Percentiles rank a stretch among this genome's conserved stretches.
These are phyloP conservation scores for Cuculus canorus DNA, from an alignment of 2,797 vertebrate species.

Conservation along the genomic window DNA sequence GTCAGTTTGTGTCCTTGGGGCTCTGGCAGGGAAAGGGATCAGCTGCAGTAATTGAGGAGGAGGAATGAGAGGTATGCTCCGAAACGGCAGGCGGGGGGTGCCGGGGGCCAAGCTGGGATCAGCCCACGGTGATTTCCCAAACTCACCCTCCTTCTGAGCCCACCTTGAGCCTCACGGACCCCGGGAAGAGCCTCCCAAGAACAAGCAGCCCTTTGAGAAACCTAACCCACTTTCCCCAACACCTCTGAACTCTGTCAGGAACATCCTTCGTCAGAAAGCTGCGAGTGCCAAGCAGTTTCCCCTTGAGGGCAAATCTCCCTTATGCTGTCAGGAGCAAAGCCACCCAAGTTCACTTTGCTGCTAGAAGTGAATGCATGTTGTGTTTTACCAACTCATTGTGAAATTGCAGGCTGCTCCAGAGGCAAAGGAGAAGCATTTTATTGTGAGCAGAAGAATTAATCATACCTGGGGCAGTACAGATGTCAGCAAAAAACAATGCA, in stretches of 20 bases:
- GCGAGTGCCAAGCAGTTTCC: not conserved
- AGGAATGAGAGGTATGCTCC: constrained; percentile 57
- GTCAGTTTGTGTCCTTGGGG: constrained; percentile 42
- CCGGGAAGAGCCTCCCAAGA: constrained; percentile 8
- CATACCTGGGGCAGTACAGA: constrained; percentile 67
- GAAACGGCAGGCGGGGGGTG: fast-evolving
- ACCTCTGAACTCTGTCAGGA: constrained; percentile 63
- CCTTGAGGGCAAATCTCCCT: constrained; percentile 59
- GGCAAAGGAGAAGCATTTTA: constrained; percentile 68
- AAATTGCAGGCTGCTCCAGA: constrained; percentile 60
- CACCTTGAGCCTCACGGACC: not conserved
- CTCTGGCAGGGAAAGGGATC: not conserved
- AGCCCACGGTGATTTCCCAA: not conserved
- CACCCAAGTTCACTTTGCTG: constrained; percentile 26
- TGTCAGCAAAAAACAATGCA: constrained; percentile 69
- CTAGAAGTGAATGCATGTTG: constrained; percentile 51
- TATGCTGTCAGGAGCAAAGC: constrained; percentile 39
- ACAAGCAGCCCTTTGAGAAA: constrained; percentile 58
- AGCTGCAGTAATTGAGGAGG: constrained; percentile 41
- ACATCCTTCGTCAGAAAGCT: constrained; percentile 38
- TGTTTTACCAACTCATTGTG: constrained; percentile 65
- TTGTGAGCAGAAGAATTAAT: constrained; percentile 71
- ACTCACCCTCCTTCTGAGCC: not conserved
- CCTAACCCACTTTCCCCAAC: constrained; percentile 56
- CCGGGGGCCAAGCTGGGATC: not conserved